phyloP scores from a whole-genome alignment of 2,888 invertebrate genomes.

The Augiades crinisus region DNA sequence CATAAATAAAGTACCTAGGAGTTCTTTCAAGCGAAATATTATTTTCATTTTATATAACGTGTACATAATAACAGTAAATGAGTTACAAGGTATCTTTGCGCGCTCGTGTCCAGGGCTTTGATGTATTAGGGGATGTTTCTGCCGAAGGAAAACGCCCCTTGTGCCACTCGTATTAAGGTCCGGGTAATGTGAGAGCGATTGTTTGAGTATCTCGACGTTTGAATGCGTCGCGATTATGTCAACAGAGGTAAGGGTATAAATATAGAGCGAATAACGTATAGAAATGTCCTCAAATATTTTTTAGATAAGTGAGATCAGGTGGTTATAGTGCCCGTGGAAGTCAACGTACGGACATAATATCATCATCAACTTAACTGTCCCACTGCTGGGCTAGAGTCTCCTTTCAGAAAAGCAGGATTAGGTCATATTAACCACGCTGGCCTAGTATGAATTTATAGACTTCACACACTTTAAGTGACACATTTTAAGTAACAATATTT shows the following conservation, averaged over 20 bases:
- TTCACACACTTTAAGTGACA: too few relatives aligned
- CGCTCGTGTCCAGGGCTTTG: constrained; percentile 16
- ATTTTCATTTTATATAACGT: constrained; percentile 8
- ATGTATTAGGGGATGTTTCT: constrained; percentile 16
- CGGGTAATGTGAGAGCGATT: neutral
- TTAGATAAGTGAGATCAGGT: too few relatives aligned
- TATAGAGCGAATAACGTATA: neutral
- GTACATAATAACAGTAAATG: constrained; percentile 9
- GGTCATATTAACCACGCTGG: too few relatives aligned
- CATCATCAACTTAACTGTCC: too few relatives aligned
- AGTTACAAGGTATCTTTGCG: constrained; percentile 9
- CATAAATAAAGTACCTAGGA: too few relatives aligned
- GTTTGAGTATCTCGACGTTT: constrained; percentile 20
- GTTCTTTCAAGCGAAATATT: too few relatives aligned
- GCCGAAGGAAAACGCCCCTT: neutral
- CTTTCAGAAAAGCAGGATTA: too few relatives aligned
- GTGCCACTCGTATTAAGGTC: neutral
- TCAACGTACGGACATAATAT: too few relatives aligned
- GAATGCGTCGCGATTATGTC: constrained; percentile 24
- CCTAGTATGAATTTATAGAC: too few relatives aligned
- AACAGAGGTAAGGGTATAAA: constrained; percentile 11
- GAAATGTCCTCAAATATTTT: constrained; percentile 2
- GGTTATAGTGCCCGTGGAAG: too few relatives aligned
- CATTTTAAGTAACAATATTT: too few relatives aligned
- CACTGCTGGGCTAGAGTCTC: too few relatives aligned